Base-by-base conservation (phyloP, 2,113 vertebrate genomes). In the Podarcis raffonei region DNA sequence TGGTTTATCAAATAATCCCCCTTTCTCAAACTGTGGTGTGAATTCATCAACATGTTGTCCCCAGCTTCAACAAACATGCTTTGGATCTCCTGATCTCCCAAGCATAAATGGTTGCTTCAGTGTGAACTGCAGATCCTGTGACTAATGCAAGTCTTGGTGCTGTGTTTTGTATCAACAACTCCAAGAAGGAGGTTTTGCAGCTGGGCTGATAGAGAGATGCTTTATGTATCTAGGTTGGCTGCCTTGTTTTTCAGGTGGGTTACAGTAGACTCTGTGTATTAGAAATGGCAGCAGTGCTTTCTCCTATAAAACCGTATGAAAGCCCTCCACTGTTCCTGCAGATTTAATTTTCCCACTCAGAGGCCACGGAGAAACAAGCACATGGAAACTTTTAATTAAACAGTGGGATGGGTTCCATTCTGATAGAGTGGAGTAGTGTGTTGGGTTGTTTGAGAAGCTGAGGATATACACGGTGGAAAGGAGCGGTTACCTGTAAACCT, bases 321-420 rank as follows among this genome's bases (percentile, higher is more conserved):
- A 94, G 91, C 87, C 84, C 86, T 80, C 20, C 81, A 25, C 90
- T 95, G 87, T 91, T 79, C 81, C 87, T 85, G 27, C 4, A 39
- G 74, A n/a, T 90, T 93, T 92, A 65, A 81, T 62, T 88, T 91
- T 75, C 72, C 82, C 85, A 75, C 83, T 83, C 87, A 86, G 85
- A 90, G 42, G 48, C 86, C 0, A 22, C 65, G 3, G 48, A 85
- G 87, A 94, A 53, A 89, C 22, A 91, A 92, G 91, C 83, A 68
- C 11, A 87, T 83, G 93, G 93, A 95, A 96, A 95, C 87, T 91
- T 94, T 89, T 94, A 93, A 96, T 95, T 95, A 95, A 94, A 92
- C 90, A 87, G 62, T 82, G 71, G 53, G 86, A 57, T 25, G 1
- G 1, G 88, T 81, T 81, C 0, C 30, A 90, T 93, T 82, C 87